Evolutionary conservation across 2,888 invertebrate species (phyloP), one percentile per base, ranked within the genome.

Genomic region (Harpalus rufipes): DNA sequence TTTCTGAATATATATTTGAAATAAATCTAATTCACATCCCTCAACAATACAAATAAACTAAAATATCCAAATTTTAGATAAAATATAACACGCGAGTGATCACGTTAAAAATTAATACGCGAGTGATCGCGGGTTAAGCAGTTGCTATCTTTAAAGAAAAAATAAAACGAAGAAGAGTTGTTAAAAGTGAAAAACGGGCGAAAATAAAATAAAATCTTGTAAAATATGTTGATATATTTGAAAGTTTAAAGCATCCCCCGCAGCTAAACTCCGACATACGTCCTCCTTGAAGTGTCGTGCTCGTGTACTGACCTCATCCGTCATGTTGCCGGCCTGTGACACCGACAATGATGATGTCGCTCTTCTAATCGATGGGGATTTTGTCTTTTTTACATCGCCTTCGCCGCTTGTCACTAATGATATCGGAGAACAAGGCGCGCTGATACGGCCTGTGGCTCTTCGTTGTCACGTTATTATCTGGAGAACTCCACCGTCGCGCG

Each of bases 261-360:
- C 7, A 21, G 72, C 58, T 51, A 12, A 56, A 7, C 25, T 1
- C 56, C 59, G 76, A 25, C 51, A 56, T 18, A n/a, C 16, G 76
- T 16, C 68, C 58, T 10, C 21, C 68, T 32, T 32, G 44, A 87
- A 87, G 86, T 87, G 86, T 87, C 87, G 85, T 63, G 87, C 87
- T 87, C 87, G 87, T 87, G 88, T 88, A 88, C 87, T 88, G 89
- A 89, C 89, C 89, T 89, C 89, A 89, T 90, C 89, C 89, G 86
- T 87, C 89, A 89, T 88, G 87, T 78, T 25, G 12, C 78, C 56
- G 65, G 85, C 84, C 83, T 65, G 87, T 86, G 87, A 87, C 88
- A 87, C 87, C 86, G 85, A 87, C 88, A 87, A 87, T 86, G 87
- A 88, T 87, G 87, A 85, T 85, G 85, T 72, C 82, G 85, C 87